These are phyloP conservation scores for Parazoanthus atlanticus DNA, from an alignment of 92 coral and sea anemone genomes.

Conservation along the genomic window DNA sequence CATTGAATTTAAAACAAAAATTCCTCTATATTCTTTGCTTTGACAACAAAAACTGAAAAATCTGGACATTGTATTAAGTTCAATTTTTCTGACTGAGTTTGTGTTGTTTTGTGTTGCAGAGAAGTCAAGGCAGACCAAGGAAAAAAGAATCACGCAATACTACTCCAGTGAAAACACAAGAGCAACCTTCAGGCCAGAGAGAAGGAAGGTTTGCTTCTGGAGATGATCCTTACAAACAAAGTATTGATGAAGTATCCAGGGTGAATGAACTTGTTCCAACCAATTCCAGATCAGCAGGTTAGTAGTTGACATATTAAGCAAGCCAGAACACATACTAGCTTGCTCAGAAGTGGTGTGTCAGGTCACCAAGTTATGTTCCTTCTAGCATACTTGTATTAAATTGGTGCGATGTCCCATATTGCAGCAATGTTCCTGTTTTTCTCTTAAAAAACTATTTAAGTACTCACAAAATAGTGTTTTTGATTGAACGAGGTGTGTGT, in stretches of 20 bases:
- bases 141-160: not conserved
- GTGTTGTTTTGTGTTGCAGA: conserved; percentile 1
- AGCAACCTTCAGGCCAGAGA: not conserved
- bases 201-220: not conserved
- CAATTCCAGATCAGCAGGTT: not conserved
- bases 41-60: too few relatives aligned
- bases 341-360: not conserved
- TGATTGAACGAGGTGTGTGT: too few relatives aligned
- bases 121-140: not conserved
- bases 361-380: not conserved
- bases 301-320: not conserved
- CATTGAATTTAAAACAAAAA: too few relatives aligned
- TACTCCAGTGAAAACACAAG: conserved; percentile 12
- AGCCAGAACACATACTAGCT: not conserved
- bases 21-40: too few relatives aligned
- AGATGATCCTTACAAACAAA: not conserved
- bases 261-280: conserved; percentile 23
- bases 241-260: not conserved
- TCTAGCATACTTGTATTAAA: not conserved
- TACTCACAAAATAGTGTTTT: not conserved
- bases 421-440: too few relatives aligned
- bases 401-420: not conserved
- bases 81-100: too few relatives aligned
- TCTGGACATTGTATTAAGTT: too few relatives aligned
- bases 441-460: not conserved